A percentile compares a stretch with the other conserved stretches of the same genome.
Evolutionary conservation across 2,113 vertebrate species (phyloP).

Genomic region (Columba livia): DNA sequence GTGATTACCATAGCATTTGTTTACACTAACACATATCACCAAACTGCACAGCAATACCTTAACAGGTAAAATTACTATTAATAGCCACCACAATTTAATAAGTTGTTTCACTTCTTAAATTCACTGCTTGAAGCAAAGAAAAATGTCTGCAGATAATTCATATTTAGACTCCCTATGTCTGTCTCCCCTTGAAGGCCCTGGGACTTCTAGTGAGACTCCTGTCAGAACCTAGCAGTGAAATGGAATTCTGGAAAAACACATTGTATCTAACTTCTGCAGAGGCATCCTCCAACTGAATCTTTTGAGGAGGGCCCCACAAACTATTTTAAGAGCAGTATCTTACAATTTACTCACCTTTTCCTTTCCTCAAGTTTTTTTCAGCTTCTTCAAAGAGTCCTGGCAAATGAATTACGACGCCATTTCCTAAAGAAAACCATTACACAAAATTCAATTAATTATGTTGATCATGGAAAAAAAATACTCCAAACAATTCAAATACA

Average conservation of each 20-base stretch:
- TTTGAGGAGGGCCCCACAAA: not conserved
- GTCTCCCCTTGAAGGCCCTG: not conserved
- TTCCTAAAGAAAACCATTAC: conserved; percentile 79
- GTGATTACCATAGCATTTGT: not conserved
- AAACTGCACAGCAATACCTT: not conserved
- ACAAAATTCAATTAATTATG: not conserved
- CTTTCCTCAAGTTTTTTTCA: conserved; percentile 92
- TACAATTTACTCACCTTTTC: conserved; percentile 83
- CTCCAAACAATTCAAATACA: not conserved
- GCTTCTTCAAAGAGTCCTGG: conserved; percentile 98
- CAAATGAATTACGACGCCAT: conserved; percentile 97
- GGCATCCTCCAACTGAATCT: not conserved
- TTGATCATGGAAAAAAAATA: not conserved
- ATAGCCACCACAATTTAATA: not conserved
- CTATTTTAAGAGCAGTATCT: not conserved
- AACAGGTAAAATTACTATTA: not conserved
- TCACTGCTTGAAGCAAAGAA: not conserved
- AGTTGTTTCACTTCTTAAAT: not conserved
- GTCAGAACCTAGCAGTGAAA: not conserved
- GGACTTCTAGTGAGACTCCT: not conserved
- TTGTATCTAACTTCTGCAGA: not conserved
- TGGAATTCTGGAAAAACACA: not conserved
- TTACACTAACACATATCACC: not conserved
- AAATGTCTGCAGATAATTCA: not conserved
- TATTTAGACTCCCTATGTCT: not conserved